Evolutionary conservation across 2,113 vertebrate species (phyloP), one percentile per base, ranked within the genome.

Genomic region (Notarius quadriscutis): DNA sequence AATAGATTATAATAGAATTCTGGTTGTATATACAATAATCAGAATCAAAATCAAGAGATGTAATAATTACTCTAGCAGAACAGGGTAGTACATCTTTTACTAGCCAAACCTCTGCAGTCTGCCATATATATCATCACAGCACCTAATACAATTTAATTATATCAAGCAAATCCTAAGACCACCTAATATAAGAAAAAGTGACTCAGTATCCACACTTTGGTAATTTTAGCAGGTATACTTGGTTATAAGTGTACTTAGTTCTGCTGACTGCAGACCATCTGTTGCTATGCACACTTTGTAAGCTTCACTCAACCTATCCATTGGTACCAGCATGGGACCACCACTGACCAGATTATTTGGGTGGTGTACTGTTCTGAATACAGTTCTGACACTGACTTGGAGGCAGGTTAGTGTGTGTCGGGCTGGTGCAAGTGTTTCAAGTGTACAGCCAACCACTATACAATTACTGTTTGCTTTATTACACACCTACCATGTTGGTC

Each of bases 1-100:
- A 87, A 84, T 79, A 84, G 60, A 63, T 81, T 81, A 65, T 55
- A 78, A 53, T 80, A 67, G 20, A 78, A 55, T 69, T 69, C 60
- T 86, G 60, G 10, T 71, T 69, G 22, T 86, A 81, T 71, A 27
- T 81, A 81, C 77, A 86, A 71, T 57, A 41, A 79, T 80, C 34
- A 51, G 67, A 74, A 82, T 60, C 22, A 81, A 58, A 86, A 22
- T 51, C 51, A 87, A 51, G 55, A 18, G 15, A 22, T 65, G 34
- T n/a, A 48, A 30, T 10, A 12, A 67, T 48, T 30, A 7, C 10
- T 84, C 4, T 71, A 50, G 12, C 18, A 22, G 30, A 60, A 60
- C 79, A 81, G 58, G 5, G 15, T 60, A 41, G 20, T 85, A 71
- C 55, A 75, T 75, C 8, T 58, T 41, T 25, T 85, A 62, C 30